A percentile compares a stretch with the other conserved stretches of the same genome.
phyloP scores from a whole-genome alignment of 2,113 vertebrate species.

The Psittacara wagleri region DNA sequence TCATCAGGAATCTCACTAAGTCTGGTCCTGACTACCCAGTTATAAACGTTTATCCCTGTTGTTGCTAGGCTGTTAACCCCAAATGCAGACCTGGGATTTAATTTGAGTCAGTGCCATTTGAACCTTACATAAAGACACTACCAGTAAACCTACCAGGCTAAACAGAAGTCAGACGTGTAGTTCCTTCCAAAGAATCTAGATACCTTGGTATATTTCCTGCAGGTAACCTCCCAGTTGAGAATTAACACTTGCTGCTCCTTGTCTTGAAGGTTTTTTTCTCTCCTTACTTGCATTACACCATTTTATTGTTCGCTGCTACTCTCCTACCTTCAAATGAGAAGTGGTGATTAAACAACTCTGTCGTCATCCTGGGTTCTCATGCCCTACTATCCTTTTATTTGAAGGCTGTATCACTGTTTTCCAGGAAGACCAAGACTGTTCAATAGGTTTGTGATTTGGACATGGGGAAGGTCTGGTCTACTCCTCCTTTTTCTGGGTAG shows the following conservation, averaged over 20 bases:
- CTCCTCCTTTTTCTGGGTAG: not conserved
- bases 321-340: not conserved
- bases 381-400: not conserved
- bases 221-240: not conserved
- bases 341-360: not conserved
- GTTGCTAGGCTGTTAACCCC: not conserved
- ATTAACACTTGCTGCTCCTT: not conserved
- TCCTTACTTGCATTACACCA: fast-evolving
- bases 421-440: not conserved
- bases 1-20: not conserved
- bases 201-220: not conserved
- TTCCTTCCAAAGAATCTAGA: not conserved
- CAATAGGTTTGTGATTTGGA: not conserved
- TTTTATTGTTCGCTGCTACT: not conserved
- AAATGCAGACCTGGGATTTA: not conserved
- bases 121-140: not conserved
- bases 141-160: not conserved
- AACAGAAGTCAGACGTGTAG: not conserved
- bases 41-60: not conserved
- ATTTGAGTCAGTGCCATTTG: not conserved
- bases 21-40: not conserved
- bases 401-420: not conserved
- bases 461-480: no score
- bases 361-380: not conserved
- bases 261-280: not conserved